A percentile compares a stretch with the other conserved stretches of the same genome.
phyloP scores from a whole-genome alignment of 2,113 vertebrate species.

The Egretta garzetta region DNA sequence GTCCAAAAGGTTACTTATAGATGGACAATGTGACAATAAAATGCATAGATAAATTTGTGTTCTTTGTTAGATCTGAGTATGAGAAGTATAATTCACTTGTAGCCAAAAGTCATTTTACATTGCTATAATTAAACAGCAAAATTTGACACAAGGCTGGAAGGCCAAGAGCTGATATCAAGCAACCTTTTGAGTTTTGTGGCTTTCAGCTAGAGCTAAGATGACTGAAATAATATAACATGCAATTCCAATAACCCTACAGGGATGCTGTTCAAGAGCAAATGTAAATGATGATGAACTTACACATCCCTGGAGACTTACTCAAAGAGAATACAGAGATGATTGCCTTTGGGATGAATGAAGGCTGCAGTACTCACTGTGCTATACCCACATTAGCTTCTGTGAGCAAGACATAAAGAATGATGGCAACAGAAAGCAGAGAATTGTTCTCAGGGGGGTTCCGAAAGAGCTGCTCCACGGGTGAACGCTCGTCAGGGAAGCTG shows the following conservation, averaged over 20 bases:
- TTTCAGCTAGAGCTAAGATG: constrained; percentile 6
- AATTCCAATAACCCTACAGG: constrained; percentile 38
- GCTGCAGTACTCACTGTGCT: background rate
- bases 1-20: background rate
- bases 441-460: constrained; percentile 13
- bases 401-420: constrained; percentile 36
- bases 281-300: background rate
- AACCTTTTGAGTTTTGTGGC: background rate
- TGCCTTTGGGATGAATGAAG: constrained; percentile 49
- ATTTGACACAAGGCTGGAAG: background rate
- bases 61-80: background rate
- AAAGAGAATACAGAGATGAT: constrained; percentile 17
- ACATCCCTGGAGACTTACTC: background rate
- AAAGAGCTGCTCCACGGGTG: background rate
- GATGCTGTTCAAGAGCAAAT: constrained; percentile 8
- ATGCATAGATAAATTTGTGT: background rate
- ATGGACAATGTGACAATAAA: background rate
- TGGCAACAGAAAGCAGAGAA: constrained; percentile 11
- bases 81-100: background rate
- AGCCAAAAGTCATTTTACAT: background rate
- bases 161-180: background rate
- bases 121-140: background rate
- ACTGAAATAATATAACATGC: constrained; percentile 30
- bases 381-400: background rate
- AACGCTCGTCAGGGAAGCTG: background rate